Conservation (phyloP, 2,888 invertebrate species). For the Plemyria rubiginata region DNA sequence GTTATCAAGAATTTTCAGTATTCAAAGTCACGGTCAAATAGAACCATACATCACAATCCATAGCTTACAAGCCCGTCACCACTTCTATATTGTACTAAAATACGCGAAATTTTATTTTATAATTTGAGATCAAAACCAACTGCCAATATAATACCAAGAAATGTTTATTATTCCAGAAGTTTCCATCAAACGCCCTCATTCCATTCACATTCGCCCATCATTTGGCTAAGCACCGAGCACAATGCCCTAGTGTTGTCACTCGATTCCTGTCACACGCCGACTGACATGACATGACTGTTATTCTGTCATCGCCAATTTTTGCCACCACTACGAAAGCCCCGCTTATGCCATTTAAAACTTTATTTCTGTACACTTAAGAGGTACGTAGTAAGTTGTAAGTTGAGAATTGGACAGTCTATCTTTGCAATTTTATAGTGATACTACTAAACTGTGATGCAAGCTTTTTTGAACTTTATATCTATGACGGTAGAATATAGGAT, state of each 20-base stretch:
- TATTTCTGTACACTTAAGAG: constrained; percentile 3
- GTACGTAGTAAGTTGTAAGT: not conserved
- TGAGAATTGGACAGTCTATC: constrained; percentile 11
- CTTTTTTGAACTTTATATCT: constrained; percentile 8
- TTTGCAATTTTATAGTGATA: constrained; percentile 5
- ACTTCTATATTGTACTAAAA: too few relatives aligned
- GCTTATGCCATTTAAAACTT: constrained; percentile 14
- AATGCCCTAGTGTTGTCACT: constrained; percentile 36
- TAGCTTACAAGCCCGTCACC: too few relatives aligned
- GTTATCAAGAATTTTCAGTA: too few relatives aligned
- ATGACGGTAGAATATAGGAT: not conserved
- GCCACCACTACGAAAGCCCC: constrained; percentile 2
- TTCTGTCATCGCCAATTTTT: constrained; percentile 30
- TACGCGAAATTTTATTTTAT: too few relatives aligned
- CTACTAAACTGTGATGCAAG: not conserved
- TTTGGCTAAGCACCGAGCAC: constrained; percentile 28
- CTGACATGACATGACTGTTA: constrained; percentile 39
- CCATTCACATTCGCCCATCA: constrained; percentile 23
- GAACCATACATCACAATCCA: too few relatives aligned
- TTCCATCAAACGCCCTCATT: constrained; percentile 12
- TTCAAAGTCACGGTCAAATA: too few relatives aligned
- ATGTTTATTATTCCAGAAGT: constrained; percentile 8
- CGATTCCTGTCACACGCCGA: constrained; percentile 37
- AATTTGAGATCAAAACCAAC: too few relatives aligned
- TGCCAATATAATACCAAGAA: too few relatives aligned